Conservation (phyloP, 2,113 vertebrate species). For the Python bivittatus region DNA sequence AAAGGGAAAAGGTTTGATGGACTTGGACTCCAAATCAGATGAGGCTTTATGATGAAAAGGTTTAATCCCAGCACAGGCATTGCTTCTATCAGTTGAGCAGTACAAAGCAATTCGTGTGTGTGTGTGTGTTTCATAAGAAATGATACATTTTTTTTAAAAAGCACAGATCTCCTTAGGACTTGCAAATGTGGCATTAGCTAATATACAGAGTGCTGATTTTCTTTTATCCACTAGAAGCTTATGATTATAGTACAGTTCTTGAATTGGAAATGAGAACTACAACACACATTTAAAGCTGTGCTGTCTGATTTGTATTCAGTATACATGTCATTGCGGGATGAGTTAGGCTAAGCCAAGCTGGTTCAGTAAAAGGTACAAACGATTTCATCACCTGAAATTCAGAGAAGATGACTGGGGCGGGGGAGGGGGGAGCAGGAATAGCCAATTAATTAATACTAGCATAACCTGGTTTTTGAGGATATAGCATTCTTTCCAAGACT, state of each 20-base stretch:
- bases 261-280: slow-evolving; percentile 92
- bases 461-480: slow-evolving; percentile 63
- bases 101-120: slow-evolving; percentile 90
- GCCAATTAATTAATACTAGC: slow-evolving; percentile 73
- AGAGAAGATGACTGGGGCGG: not conserved
- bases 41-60: slow-evolving; percentile 99
- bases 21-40: slow-evolving; percentile 97
- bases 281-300: slow-evolving; percentile 78
- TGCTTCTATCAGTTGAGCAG: slow-evolving; percentile 90
- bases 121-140: slow-evolving; percentile 83
- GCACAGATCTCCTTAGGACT: slow-evolving; percentile 90
- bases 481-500: slow-evolving; percentile 48
- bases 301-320: slow-evolving; percentile 95
- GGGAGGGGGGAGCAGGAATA: slow-evolving; percentile 26
- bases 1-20: slow-evolving; percentile 96
- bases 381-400: slow-evolving; percentile 70
- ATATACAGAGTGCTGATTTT: slow-evolving; percentile 91
- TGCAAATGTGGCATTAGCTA: slow-evolving; percentile 99
- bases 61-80: slow-evolving; percentile 96
- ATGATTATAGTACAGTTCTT: slow-evolving; percentile 92
- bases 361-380: slow-evolving; percentile 74
- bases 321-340: slow-evolving; percentile 91
- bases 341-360: slow-evolving; percentile 75
- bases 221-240: slow-evolving; percentile 90
- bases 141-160: slow-evolving; percentile 79